phyloP scores from a whole-genome alignment of 2,113 vertebrate species.

The Xyliphius kryptos region DNA sequence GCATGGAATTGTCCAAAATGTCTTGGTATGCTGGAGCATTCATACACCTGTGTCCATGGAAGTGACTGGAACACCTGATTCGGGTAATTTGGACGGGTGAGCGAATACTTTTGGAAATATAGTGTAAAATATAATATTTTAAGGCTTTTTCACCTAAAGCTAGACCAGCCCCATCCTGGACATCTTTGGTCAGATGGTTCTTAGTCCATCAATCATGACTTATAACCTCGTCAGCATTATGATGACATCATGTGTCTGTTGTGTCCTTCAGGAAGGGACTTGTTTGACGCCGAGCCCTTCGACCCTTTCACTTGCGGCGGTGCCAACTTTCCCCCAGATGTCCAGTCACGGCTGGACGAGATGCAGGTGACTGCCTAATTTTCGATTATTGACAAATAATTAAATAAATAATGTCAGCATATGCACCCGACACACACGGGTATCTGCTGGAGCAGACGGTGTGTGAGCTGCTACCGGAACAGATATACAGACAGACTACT shows the following conservation, averaged over 20 bases:
- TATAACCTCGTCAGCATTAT: too few species aligned
- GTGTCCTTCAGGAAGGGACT: slow-evolving; percentile 76
- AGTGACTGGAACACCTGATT: too few species aligned
- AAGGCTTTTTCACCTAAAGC: too few species aligned
- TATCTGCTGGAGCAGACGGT: slow-evolving; percentile 26
- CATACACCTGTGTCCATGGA: too few species aligned
- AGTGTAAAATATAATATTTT: too few species aligned
- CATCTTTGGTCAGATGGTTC: too few species aligned
- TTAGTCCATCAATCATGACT: too few species aligned
- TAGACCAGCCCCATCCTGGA: too few species aligned
- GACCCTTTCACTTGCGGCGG: slow-evolving; percentile 93
- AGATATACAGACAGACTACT: neutral
- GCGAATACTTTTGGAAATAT: too few species aligned
- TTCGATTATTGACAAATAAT: slow-evolving; percentile 22
- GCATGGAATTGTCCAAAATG: too few species aligned
- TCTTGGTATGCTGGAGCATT: too few species aligned
- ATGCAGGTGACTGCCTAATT: slow-evolving; percentile 83
- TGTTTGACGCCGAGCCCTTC: slow-evolving; percentile 97
- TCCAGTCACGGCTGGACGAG: slow-evolving; percentile 96
- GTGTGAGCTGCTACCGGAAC: slow-evolving; percentile 1
- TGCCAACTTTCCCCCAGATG: slow-evolving; percentile 91
- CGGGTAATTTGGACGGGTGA: too few species aligned
- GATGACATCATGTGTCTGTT: neutral
- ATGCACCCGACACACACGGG: slow-evolving; percentile 15
- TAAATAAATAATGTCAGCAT: slow-evolving; percentile 10